Conservation (phyloP, 1,140 invertebrate genomes). For the Ooceraea biroi region DNA sequence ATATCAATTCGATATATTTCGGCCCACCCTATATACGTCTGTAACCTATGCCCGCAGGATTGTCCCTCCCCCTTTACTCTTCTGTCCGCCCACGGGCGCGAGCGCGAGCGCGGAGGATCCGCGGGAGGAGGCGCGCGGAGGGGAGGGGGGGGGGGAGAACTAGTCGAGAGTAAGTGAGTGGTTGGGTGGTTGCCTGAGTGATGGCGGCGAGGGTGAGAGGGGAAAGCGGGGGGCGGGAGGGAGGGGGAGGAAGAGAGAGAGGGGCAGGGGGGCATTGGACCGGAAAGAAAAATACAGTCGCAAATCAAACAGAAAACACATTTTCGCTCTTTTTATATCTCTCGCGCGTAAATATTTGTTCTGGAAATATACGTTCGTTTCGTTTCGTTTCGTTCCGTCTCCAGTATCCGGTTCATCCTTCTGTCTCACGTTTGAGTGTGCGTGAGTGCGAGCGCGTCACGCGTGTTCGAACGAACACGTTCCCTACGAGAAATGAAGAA, state of each 20-base stretch:
- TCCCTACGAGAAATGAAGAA: background rate
- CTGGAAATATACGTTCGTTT: conserved; percentile 79
- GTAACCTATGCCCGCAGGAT: conserved; percentile 34
- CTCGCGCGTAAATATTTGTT: conserved; percentile 79
- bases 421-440: conserved; percentile 19
- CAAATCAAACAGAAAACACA: conserved; percentile 81
- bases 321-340: conserved; percentile 76
- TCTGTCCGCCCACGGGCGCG: conserved; percentile 1
- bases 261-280: conserved; percentile 37
- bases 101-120: background rate
- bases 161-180: conserved; percentile 51
- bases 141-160: conserved; percentile 13
- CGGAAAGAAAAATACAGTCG: conserved; percentile 78
- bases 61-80: conserved; percentile 20
- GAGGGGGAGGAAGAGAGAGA: background rate
- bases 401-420: conserved; percentile 32
- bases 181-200: conserved; percentile 54
- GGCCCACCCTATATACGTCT: background rate
- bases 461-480: background rate
- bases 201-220: conserved; percentile 27
- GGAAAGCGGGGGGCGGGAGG: background rate
- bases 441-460: background rate
- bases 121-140: background rate
- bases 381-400: conserved; percentile 65
- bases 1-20: conserved; percentile 20